A percentile compares a stretch with the other conserved stretches of the same genome.
phyloP scores from a whole-genome alignment of 1,140 invertebrate genomes.

The Streblospio benedicti region DNA sequence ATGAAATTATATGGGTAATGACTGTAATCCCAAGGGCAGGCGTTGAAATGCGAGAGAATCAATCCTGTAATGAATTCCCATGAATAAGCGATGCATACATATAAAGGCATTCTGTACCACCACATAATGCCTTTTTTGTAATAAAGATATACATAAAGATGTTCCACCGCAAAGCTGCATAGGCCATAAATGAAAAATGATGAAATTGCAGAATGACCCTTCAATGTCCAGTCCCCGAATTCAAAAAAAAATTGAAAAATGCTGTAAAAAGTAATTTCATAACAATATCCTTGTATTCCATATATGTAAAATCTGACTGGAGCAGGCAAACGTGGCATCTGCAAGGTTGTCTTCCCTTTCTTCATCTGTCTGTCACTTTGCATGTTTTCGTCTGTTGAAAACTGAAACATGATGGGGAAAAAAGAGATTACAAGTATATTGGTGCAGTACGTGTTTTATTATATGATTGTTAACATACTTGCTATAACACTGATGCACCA shows the following conservation, averaged over 20 bases:
- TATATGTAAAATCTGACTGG: constrained; percentile 53
- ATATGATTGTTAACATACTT: no score
- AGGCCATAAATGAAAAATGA: constrained; percentile 50
- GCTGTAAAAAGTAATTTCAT: constrained; percentile 53
- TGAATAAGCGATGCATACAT: constrained; percentile 45
- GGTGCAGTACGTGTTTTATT: no score
- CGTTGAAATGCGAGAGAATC: constrained; percentile 47
- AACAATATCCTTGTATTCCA: constrained; percentile 51
- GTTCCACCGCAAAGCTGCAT: constrained; percentile 45
- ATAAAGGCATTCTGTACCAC: constrained; percentile 40
- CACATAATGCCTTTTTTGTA: no score
- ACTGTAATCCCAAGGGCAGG: constrained; percentile 54
- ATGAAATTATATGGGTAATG: constrained; percentile 49
- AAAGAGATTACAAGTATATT: no score
- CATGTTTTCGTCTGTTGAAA: no score
- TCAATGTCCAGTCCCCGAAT: constrained; percentile 49
- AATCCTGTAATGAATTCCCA: constrained; percentile 52
- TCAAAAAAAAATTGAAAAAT: constrained; percentile 51
- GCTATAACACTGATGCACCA: no score
- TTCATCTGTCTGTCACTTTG: no score
- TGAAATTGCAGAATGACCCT: constrained; percentile 51
- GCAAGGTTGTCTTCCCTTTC: no score
- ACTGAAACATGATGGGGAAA: no score
- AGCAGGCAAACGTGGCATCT: no score
- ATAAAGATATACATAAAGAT: constrained; percentile 39